A percentile compares a stretch with the other conserved stretches of the same genome.
These are phyloP conservation scores for Hapalemur alaotrensis DNA, from an alignment of 2,797 vertebrate species.

Conservation along the genomic window DNA sequence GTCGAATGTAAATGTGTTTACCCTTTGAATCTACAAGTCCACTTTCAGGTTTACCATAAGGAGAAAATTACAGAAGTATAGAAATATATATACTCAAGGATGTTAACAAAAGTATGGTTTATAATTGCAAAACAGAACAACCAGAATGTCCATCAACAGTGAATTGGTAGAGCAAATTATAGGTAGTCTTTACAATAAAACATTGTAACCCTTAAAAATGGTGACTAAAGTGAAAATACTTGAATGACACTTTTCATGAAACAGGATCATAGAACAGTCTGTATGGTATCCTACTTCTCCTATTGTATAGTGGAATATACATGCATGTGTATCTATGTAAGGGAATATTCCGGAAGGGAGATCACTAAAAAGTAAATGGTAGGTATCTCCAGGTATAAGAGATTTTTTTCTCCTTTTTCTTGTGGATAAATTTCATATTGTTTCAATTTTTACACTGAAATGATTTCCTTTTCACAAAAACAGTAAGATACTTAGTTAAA, in stretches of 20 bases:
- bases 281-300: neutral
- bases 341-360: neutral
- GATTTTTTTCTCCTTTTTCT: neutral
- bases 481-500: neutral
- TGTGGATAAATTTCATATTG: neutral
- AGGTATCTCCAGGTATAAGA: neutral
- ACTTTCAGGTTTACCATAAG: neutral
- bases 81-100: neutral
- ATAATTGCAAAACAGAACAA: neutral
- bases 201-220: neutral
- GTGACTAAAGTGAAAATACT: neutral
- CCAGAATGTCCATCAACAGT: neutral
- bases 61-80: neutral
- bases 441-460: conserved; percentile 3
- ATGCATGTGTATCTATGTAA: accelerated
- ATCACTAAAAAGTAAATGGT: neutral
- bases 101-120: neutral
- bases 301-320: neutral
- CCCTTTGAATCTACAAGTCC: neutral
- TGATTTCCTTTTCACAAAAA: neutral
- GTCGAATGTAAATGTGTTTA: neutral
- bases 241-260: neutral
- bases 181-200: neutral
- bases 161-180: neutral
- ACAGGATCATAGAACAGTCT: neutral